Evolutionary conservation across 2,113 vertebrate species (phyloP).

Genomic region (Vidua macroura): DNA sequence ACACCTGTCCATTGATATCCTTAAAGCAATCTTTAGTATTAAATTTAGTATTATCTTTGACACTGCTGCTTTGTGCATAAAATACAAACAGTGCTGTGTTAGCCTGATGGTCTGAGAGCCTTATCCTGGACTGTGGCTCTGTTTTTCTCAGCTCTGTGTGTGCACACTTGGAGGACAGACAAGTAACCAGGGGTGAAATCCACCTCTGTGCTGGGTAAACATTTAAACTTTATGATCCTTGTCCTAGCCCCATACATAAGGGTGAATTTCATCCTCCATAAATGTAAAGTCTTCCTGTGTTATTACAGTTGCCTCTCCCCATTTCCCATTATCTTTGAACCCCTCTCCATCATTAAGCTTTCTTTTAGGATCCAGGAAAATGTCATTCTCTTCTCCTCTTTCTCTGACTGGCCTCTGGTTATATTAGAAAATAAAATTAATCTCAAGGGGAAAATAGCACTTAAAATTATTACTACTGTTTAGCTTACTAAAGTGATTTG

Average conservation of each 20-base stretch:
- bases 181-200: slow-evolving; percentile 32
- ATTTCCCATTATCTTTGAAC: slow-evolving; percentile 45
- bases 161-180: background rate
- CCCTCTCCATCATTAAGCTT: slow-evolving; percentile 54
- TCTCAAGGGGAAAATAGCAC: slow-evolving; percentile 72
- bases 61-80: background rate
- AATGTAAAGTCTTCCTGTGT: slow-evolving; percentile 44
- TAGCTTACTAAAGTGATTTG: slow-evolving; percentile 73
- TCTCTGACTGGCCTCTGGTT: slow-evolving; percentile 57
- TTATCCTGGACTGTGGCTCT: background rate
- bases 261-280: slow-evolving; percentile 43
- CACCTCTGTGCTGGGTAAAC: slow-evolving; percentile 32
- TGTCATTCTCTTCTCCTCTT: slow-evolving; percentile 60
- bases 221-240: slow-evolving; percentile 58
- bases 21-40: background rate
- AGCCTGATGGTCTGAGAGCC: background rate
- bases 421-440: slow-evolving; percentile 73
- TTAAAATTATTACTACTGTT: slow-evolving; percentile 74
- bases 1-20: background rate
- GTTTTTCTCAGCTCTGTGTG: background rate
- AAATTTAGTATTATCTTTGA: background rate
- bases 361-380: slow-evolving; percentile 59
- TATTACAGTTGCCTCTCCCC: slow-evolving; percentile 34
- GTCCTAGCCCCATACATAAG: background rate
- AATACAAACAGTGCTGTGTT: background rate